A percentile compares a stretch with the other conserved stretches of the same genome.
phyloP scores from a whole-genome alignment of 2,888 invertebrate genomes.

The Tipula lateralis region DNA sequence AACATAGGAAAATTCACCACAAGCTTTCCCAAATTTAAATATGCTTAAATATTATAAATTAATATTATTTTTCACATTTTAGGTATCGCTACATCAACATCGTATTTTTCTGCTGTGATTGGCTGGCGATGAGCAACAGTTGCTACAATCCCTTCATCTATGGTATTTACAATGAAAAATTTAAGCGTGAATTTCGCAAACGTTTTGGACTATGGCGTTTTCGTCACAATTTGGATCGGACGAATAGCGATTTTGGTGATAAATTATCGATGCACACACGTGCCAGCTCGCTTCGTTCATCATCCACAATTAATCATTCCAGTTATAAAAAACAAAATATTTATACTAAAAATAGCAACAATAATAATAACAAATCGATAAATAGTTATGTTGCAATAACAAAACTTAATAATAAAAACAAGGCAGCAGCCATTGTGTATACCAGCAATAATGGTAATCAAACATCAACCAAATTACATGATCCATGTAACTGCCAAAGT shows the following conservation, averaged over 20 bases:
- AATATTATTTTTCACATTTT: constrained; percentile 41
- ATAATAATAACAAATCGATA: background rate
- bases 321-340: constrained; percentile 33
- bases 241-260: constrained; percentile 41
- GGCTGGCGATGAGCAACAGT: constrained; percentile 85
- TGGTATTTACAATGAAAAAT: constrained; percentile 81
- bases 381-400: constrained; percentile 7
- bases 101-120: constrained; percentile 80
- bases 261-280: constrained; percentile 47
- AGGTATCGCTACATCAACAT: constrained; percentile 78
- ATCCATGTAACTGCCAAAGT: background rate
- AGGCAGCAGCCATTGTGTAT: background rate
- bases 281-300: constrained; percentile 47
- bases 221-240: constrained; percentile 41
- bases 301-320: constrained; percentile 39
- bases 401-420: background rate
- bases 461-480: background rate
- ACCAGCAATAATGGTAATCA: background rate
- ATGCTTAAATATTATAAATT: too few relatives aligned
- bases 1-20: too few relatives aligned
- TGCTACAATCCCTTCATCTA: constrained; percentile 89
- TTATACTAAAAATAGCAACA: background rate
- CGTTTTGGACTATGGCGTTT: constrained; percentile 58
- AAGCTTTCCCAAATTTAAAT: too few relatives aligned
- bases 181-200: constrained; percentile 71